Percentiles rank a stretch among this genome's conserved stretches.
Evolutionary conservation across 2,113 vertebrate genomes (phyloP).

Genomic region (Uria lomvia): DNA sequence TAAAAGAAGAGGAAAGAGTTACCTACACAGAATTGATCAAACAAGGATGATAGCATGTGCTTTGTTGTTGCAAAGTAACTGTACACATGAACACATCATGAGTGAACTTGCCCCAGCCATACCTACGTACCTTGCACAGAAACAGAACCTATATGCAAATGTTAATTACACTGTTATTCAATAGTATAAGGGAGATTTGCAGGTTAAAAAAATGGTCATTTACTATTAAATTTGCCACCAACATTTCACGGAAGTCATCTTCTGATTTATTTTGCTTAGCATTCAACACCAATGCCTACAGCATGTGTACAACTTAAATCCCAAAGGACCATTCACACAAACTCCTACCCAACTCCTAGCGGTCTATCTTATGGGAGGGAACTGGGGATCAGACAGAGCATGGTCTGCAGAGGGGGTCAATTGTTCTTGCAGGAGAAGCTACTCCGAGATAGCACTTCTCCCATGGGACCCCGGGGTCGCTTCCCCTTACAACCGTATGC

Average conservation of each 20-base stretch:
- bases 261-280: neutral
- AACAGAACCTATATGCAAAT: neutral
- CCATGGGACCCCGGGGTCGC: rapidly evolving
- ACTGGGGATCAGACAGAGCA: neutral
- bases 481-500: too few species aligned
- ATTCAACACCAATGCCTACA: neutral
- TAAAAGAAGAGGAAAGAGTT: constrained; percentile 51
- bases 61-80: neutral
- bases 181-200: neutral
- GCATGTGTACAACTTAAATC: neutral
- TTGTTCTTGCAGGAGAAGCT: neutral
- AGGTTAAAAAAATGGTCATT: neutral
- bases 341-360: neutral
- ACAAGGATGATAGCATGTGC: rapidly evolving
- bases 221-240: neutral
- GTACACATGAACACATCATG: rapidly evolving
- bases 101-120: neutral
- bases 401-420: neutral
- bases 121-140: neutral
- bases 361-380: neutral
- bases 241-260: neutral
- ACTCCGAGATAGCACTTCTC: neutral
- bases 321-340: neutral
- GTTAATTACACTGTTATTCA: neutral
- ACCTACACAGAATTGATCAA: neutral